A percentile compares a stretch with the other conserved stretches of the same genome.
Conservation (phyloP, 2,888 invertebrate genomes). For the Ormyrus labotus region DNA sequence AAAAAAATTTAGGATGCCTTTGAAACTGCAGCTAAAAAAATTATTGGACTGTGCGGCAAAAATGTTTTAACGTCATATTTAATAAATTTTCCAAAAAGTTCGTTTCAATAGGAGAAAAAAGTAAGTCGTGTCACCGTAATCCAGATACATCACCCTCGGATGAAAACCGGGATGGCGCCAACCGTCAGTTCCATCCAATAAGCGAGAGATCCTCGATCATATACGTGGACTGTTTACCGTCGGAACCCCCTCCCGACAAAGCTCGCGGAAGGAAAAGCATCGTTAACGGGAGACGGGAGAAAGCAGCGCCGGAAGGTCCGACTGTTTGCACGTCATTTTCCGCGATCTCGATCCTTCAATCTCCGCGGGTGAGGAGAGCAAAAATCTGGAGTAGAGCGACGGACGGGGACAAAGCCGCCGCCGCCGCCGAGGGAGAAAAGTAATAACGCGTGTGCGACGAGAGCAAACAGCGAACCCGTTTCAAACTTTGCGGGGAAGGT, state of each 20-base stretch:
- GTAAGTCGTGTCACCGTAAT: too few species aligned
- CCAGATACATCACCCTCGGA: too few species aligned
- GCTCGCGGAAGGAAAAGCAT: background rate
- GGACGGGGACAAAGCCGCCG: background rate
- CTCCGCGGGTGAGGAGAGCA: background rate
- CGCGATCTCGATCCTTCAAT: conserved; percentile 6
- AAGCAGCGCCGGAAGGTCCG: background rate
- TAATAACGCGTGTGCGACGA: conserved; percentile 21
- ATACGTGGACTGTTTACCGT: background rate
- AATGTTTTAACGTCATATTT: too few species aligned
- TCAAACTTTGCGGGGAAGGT: background rate
- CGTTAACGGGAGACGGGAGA: background rate
- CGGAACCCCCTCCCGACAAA: background rate
- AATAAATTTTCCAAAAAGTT: too few species aligned
- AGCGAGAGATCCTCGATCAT: too few species aligned
- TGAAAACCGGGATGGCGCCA: too few species aligned
- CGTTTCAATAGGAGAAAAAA: too few species aligned
- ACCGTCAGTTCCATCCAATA: too few species aligned
- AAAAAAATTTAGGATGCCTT: too few species aligned
- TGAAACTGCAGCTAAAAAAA: too few species aligned
- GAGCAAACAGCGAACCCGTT: conserved; percentile 24
- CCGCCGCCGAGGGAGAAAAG: conserved; percentile 14
- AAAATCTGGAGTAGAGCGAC: background rate
- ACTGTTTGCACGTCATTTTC: background rate
- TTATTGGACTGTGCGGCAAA: too few species aligned